Evolutionary conservation across 2,113 vertebrate species (phyloP).

Genomic region (Salvelinus namaycush): DNA sequence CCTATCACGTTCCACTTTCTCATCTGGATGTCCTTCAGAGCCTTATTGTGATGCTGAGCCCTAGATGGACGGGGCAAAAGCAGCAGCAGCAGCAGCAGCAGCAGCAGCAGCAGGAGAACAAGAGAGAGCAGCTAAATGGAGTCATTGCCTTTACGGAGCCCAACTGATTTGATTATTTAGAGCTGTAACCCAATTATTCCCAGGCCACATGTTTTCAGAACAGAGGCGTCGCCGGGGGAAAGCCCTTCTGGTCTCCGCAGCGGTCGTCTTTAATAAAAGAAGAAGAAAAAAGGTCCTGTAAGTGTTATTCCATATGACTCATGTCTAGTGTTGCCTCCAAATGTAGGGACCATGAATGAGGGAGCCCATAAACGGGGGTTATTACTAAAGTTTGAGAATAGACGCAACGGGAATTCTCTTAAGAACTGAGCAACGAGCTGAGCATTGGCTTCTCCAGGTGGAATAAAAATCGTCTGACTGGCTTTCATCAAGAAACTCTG

Average conservation of each 20-base stretch:
- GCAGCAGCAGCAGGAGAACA: conserved; percentile 3
- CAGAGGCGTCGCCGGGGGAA: conserved; percentile 31
- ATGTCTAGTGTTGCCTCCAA: background rate
- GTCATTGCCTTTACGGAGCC: conserved; percentile 57
- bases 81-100: conserved; percentile 25
- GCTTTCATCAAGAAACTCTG: no score
- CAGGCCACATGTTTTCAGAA: conserved; percentile 59
- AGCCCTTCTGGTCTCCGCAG: conserved; percentile 39
- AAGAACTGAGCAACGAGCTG: no score
- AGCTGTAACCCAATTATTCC: conserved; percentile 60
- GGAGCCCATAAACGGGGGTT: background rate
- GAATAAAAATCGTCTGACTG: no score
- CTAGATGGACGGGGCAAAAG: conserved; percentile 48
- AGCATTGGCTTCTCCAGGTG: no score
- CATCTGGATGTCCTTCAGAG: conserved; percentile 44
- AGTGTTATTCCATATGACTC: conserved; percentile 45
- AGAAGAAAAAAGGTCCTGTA: conserved; percentile 8
- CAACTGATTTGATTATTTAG: conserved; percentile 44
- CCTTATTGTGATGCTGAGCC: conserved; percentile 29
- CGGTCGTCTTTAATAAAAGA: conserved; percentile 30
- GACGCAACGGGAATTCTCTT: background rate
- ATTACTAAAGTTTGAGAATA: background rate
- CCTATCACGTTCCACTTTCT: conserved; percentile 32
- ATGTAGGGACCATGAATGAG: background rate
- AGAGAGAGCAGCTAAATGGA: conserved; percentile 41